Conservation (phyloP, 64 coral and sea anemone genomes). For the Catalaphyllia jardinei region DNA sequence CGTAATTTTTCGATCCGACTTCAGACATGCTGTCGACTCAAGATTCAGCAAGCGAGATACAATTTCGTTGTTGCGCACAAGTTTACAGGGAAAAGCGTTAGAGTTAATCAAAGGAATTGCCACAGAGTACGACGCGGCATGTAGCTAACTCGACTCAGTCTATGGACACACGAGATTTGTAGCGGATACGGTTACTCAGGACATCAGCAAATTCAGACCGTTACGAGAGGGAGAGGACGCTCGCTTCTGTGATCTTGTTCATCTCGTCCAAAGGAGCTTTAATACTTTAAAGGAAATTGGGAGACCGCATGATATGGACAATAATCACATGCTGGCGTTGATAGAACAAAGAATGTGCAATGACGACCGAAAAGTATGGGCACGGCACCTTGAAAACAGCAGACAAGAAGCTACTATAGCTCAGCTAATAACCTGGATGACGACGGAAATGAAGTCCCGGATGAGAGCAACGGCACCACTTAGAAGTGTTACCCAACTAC, state of each 20-base stretch:
- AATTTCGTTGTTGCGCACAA: constrained; percentile 1
- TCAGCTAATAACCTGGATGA: constrained; percentile 48
- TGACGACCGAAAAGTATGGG: constrained; percentile 62
- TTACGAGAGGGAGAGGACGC: too few relatives aligned
- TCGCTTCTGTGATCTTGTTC: not conserved
- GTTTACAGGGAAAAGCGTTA: constrained; percentile 9
- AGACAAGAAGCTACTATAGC: constrained; percentile 30
- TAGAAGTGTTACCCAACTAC: constrained; percentile 15
- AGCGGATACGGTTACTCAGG: too few relatives aligned
- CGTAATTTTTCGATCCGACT: not conserved
- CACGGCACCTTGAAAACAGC: constrained; percentile 33
- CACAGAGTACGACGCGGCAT: too few relatives aligned
- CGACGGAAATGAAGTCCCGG: constrained; percentile 55
- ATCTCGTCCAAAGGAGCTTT: constrained; percentile 20
- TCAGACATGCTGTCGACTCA: constrained; percentile 21
- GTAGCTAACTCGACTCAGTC: too few relatives aligned
- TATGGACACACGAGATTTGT: too few relatives aligned
- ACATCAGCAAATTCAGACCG: too few relatives aligned
- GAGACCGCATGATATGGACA: constrained; percentile 40
- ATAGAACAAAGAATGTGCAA: constrained; percentile 55
- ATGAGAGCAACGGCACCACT: constrained; percentile 57
- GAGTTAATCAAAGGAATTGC: not conserved
- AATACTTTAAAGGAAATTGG: constrained; percentile 37
- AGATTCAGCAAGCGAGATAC: constrained; percentile 33
- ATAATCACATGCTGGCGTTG: constrained; percentile 60